Conservation (phyloP, 2,113 vertebrate genomes). For the Coreoperca whiteheadi region DNA sequence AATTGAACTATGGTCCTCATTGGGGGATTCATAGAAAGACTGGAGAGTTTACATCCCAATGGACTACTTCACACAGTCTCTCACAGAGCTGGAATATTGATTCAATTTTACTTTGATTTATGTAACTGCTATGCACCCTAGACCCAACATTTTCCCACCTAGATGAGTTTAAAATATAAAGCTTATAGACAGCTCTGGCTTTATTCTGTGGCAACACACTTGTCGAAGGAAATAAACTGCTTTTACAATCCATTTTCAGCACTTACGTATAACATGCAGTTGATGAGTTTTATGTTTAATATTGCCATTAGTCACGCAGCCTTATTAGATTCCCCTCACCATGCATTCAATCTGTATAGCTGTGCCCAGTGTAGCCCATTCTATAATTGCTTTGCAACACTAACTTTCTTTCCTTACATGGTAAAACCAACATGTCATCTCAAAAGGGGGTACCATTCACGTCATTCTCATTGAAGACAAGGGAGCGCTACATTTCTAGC, state of each 20-base stretch:
- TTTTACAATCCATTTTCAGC: slow-evolving; percentile 7
- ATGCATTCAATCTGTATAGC: slow-evolving; percentile 15
- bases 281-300: not conserved
- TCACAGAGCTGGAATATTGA: slow-evolving; percentile 63
- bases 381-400: not conserved
- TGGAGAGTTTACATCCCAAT: slow-evolving; percentile 35
- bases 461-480: not conserved
- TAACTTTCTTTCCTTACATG: not conserved
- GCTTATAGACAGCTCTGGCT: not conserved
- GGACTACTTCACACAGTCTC: slow-evolving; percentile 26
- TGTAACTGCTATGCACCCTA: slow-evolving; percentile 32
- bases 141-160: not conserved
- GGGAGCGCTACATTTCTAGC: not conserved
- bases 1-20: slow-evolving; percentile 39
- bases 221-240: not conserved
- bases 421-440: not conserved
- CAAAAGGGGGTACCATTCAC: not conserved
- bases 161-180: slow-evolving; percentile 21
- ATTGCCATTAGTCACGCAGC: slow-evolving; percentile 19
- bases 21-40: slow-evolving; percentile 30
- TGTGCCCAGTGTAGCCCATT: not conserved
- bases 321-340: not conserved
- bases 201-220: not conserved
- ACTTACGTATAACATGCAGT: not conserved
- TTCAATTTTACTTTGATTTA: slow-evolving; percentile 67